Evolutionary conservation across 2,797 vertebrate genomes (phyloP).

Genomic region (Falco berigora): DNA sequence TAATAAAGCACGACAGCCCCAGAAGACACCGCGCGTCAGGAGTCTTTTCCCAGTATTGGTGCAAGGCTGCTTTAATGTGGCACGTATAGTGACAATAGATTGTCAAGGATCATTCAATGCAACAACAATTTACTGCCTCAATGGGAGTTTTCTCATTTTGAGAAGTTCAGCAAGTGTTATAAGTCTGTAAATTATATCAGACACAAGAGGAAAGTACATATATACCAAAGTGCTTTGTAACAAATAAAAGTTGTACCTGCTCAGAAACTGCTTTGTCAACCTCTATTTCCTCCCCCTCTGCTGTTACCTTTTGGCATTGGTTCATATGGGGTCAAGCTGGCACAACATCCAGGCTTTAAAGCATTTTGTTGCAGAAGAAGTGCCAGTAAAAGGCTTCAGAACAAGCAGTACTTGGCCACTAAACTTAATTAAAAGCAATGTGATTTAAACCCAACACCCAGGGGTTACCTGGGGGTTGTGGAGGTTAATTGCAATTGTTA

Average conservation of each 20-base stretch:
- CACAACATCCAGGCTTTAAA: neutral
- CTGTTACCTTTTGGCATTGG: neutral
- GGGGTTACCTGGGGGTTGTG: neutral
- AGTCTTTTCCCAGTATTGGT: neutral
- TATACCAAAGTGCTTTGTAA: neutral
- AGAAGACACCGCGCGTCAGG: neutral
- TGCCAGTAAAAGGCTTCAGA: neutral
- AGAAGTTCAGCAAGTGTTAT: neutral
- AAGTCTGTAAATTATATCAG: neutral
- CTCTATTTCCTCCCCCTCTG: rapidly evolving
- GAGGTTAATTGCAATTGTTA: neutral
- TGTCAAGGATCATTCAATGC: neutral
- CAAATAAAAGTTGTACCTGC: neutral
- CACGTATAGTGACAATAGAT: neutral
- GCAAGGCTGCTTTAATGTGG: neutral
- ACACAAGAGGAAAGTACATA: neutral
- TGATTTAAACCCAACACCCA: neutral
- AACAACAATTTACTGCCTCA: neutral
- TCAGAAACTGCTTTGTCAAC: neutral
- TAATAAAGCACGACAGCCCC: neutral
- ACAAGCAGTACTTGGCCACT: neutral
- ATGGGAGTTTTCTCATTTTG: neutral
- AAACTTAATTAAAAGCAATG: conserved; percentile 17
- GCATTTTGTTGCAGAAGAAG: neutral
- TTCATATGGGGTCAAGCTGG: neutral